Evolutionary conservation across 2,888 invertebrate genomes (phyloP), one percentile per base, ranked within the genome.

Genomic region (Nymphalis urticae): DNA sequence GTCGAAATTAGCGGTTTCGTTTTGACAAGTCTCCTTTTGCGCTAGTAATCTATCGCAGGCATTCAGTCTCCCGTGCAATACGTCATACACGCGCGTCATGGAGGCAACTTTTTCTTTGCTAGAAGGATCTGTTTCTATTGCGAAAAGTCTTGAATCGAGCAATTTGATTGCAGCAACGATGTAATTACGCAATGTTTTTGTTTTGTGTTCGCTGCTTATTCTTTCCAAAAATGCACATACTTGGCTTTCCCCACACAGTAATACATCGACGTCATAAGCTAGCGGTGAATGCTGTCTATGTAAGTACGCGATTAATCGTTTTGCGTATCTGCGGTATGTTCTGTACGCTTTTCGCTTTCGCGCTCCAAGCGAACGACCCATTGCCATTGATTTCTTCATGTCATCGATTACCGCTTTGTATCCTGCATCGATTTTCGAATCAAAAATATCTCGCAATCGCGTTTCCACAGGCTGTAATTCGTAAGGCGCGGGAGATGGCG

Each of bases 381-480:
- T 90, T 0, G 89, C 89, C 93, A 93, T 93, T 0, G 92, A 92
- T 75, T 93, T 93, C 75, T 93, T 93, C 93, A 93, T 93, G 36
- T 93, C 93, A 74, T 93, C 93, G 19, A 93, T 93, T 0, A 93
- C 92, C 2, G 93, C 92, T 83, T 93, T 93, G 75, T 93, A 93
- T 50, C 93, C 93, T n/a, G 92, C 92, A 69, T 93, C 93, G 42
- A 91, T 85, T 85, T 93, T 93, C 0, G 93, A 87, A 75, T 93
- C 93, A 66, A 93, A 90, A 62, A 93, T 93, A 58, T 93, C 92
- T 69, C 82, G 86, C 3, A 93, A 77, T 17, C 93, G 87, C 1
- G 90, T 89, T 75, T 92, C 92, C 0, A 90, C 87, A n/a, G 89
- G 88, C 71, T 91, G 92, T 0, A 92, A 80, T 65, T 92, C 92